phyloP scores from a whole-genome alignment of 2,888 invertebrate genomes.

The Sinhomidia bicolor region DNA sequence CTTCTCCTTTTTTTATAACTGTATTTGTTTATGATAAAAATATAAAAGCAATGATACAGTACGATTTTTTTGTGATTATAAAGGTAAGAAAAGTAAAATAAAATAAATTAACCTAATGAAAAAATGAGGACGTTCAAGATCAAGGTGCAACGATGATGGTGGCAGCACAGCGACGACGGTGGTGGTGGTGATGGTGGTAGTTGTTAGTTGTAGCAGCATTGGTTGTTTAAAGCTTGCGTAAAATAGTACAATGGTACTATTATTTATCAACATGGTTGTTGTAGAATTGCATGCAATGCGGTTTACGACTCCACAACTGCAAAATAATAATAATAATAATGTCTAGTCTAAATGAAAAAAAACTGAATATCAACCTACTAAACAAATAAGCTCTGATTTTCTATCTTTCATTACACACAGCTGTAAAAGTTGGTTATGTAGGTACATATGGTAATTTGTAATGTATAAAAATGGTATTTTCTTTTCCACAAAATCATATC shows the following conservation, averaged over 20 bases:
- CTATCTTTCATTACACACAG: not conserved
- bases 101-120: constrained; percentile 35
- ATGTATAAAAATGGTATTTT: not conserved
- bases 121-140: constrained; percentile 53
- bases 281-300: not conserved
- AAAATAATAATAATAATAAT: too few relatives aligned
- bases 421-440: not conserved
- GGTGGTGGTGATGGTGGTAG: constrained; percentile 3
- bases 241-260: not conserved
- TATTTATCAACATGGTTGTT: not conserved
- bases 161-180: not conserved
- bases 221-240: not conserved
- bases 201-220: not conserved
- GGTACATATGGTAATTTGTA: not conserved
- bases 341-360: too few relatives aligned
- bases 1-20: not conserved
- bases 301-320: not conserved
- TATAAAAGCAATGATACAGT: not conserved
- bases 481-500: not conserved
- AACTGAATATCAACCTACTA: not conserved
- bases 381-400: constrained; percentile 16
- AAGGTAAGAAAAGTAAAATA: not conserved
- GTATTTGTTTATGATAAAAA: not conserved
- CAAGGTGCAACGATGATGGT: constrained; percentile 16
- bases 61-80: not conserved